Evolutionary conservation across 2,113 vertebrate genomes (phyloP), one percentile per base, ranked within the genome.

Genomic region (Pomatostomus ruficeps): DNA sequence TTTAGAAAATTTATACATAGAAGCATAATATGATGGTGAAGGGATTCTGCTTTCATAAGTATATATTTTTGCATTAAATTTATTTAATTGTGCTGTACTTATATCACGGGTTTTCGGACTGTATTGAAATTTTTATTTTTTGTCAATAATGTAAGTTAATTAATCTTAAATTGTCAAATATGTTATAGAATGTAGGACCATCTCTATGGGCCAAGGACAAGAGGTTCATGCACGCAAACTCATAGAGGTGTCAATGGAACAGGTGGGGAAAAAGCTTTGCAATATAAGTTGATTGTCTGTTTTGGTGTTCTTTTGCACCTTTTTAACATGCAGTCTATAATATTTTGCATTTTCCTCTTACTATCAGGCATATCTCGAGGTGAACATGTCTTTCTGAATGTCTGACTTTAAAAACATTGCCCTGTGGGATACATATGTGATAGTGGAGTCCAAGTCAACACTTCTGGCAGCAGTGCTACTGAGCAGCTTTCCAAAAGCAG

Each of bases 151-250:
- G 2, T 68, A 67, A 58, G 8, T 62, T 59, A 52, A 87, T 79
- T 92, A 70, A 54, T 28, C 25, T 17, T 26, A 16, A 54, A 19
- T 42, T 86, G 29, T 96, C 79, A 67, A 66, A 46, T 94, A 9
- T 95, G 11, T 97, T 97, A 20, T 46, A 98, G 98, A 97, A 83
- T 98, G 98, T 72, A 95, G 96, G 70, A 97, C 97, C 31, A 98
- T 98, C 78, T 98, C 98, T 16, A 98, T 98, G 98, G 98, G 98
- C 24, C 98, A 98, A 94, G 98, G 98, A 46, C 98, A 98, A 91
- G 98, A 98, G 93, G 95, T 98, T 42, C 98, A 98, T 12, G 98
- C 97, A 21, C 97, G 97, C 21, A 98, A 98, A 82, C 90, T 98
- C 33, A 75, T 98, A 35, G 97, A 98, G 84, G 77, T 85, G 52